Percentiles rank a stretch among this genome's conserved stretches.
phyloP scores from a whole-genome alignment of 2,797 vertebrate genomes.

The Sebastes trivittatus region DNA sequence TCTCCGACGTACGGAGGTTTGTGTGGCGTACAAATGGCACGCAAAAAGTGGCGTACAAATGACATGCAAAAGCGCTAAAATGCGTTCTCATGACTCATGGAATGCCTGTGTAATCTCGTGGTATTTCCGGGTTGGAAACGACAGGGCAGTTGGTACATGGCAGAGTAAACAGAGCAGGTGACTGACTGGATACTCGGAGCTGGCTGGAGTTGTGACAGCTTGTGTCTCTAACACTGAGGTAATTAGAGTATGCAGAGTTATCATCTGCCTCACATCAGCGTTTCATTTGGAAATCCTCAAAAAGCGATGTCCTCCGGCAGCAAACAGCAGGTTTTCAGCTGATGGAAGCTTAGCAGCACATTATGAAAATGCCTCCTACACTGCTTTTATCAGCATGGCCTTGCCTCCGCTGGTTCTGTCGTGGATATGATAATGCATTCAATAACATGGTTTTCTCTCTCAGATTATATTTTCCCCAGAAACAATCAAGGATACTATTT shows the following conservation, averaged over 20 bases:
- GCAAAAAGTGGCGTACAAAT: too few species aligned
- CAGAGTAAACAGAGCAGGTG: background rate
- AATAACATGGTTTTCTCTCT: conserved; percentile 47
- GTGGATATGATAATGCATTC: conserved; percentile 50
- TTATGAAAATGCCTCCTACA: conserved; percentile 74
- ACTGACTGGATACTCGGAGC: background rate
- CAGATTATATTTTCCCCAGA: conserved; percentile 52
- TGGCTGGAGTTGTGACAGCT: background rate
- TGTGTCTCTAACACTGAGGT: conserved; percentile 2
- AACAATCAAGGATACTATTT: conserved; percentile 40
- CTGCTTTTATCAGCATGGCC: conserved; percentile 38
- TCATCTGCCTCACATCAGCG: conserved; percentile 24
- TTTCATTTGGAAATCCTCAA: conserved; percentile 35
- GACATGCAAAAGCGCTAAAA: too few species aligned
- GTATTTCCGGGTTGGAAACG: background rate
- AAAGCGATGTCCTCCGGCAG: conserved; percentile 44
- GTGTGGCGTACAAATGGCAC: too few species aligned
- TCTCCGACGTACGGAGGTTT: too few species aligned
- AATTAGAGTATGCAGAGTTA: conserved; percentile 35
- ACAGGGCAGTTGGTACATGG: background rate
- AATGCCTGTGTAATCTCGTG: too few species aligned
- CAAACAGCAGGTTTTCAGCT: conserved; percentile 35
- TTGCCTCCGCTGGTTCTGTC: conserved; percentile 12
- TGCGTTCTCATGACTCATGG: too few species aligned
- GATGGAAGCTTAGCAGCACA: conserved; percentile 37